Base-by-base conservation (phyloP, 2,113 vertebrate species). In the Limanda limanda region DNA sequence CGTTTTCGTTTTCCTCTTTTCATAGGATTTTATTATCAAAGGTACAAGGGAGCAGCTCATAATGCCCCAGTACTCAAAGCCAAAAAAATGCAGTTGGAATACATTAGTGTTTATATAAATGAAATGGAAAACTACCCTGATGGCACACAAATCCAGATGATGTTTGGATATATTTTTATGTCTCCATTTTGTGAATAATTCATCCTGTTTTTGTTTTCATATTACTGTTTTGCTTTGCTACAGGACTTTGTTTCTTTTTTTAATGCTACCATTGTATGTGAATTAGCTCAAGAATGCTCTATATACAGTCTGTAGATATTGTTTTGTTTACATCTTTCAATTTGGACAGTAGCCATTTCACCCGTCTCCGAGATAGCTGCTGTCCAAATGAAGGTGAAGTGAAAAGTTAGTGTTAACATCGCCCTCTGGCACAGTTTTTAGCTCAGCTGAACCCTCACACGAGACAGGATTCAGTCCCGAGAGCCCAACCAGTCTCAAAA, bases 231-330 rank as follows among this genome's bases (percentile, higher is more conserved):
- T 77, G 74, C 87, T 89, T 85, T 81, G 82, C 85, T 87, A 81
- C 82, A 69, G 83, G 68, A 63, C 56, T 40, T 15, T 24, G 54
- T 56, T 58, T 58, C 13, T 25, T 59, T 35, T 11, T 86, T 76
- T 82, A 80, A 80, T 94, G 92, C 93, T 94, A 25, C 92, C 95
- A 82, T 91, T 85, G 95, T 96, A 93, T 96, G 96, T 97, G 95
- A 95, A 95, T 96, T 96, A 96, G 95, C 95, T 94, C 94, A 94
- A 95, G 94, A 95, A 96, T 95, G 95, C 95, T 96, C 96, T 95
- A 94, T 96, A 94, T 95, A 95, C 82, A 78, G 72, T 80, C 52
- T 95, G 96, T 97, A 97, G 95, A 96, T 94, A 96, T 84, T 55
- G 74, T 37, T 88, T 85, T 55, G 86, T 71, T 87, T 79, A 76